A percentile compares a stretch with the other conserved stretches of the same genome.
Evolutionary conservation across 1,140 invertebrate genomes (phyloP).

Genomic region (Penaeus vannamei): DNA sequence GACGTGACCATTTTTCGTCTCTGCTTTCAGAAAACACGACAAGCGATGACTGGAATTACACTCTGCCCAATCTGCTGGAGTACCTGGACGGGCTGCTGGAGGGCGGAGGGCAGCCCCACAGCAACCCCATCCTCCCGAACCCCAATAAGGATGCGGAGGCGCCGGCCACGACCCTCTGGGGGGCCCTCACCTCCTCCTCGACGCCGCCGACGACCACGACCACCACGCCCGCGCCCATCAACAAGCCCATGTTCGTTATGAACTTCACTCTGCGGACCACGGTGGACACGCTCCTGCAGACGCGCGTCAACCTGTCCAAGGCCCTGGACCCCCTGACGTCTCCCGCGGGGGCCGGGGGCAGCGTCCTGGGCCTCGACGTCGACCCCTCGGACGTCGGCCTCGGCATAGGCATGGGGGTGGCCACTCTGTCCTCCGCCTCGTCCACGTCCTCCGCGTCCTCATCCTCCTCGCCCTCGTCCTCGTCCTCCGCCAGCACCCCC

Average conservation of each 20-base stretch:
- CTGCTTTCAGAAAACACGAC: conserved; percentile 48
- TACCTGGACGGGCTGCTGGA: conserved; percentile 28
- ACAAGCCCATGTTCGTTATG: conserved; percentile 49
- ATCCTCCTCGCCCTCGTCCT: background rate
- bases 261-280: conserved; percentile 51
- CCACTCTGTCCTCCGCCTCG: background rate
- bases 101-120: background rate
- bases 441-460: background rate
- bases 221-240: conserved; percentile 51
- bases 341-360: background rate
- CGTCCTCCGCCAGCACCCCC: no score
- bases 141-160: conserved; percentile 39
- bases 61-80: conserved; percentile 48
- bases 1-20: background rate
- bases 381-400: background rate
- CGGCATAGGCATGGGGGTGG: background rate
- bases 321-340: conserved; percentile 38
- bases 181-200: background rate
- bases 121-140: conserved; percentile 46
- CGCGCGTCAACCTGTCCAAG: background rate
- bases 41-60: conserved; percentile 56
- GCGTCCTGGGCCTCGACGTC: background rate
- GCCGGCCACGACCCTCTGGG: conserved; percentile 38
- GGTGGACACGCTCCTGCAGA: conserved; percentile 29
- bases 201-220: conserved; percentile 29